phyloP scores from a whole-genome alignment of 2,888 invertebrate species.

The Steinernema carpocapsae region DNA sequence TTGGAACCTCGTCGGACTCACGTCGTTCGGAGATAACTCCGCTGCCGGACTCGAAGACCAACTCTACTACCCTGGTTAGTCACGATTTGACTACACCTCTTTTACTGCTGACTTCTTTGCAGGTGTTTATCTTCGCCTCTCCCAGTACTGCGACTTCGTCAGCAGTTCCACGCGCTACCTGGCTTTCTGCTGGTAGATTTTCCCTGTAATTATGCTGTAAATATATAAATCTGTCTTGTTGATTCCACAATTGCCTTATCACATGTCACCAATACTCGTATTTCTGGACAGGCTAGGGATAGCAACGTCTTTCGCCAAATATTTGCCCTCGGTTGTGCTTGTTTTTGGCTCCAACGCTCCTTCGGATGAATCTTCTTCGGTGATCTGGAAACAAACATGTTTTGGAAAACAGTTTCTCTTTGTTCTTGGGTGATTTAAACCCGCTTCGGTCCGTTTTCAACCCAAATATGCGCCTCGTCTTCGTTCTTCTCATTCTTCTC shows the following conservation, averaged over 20 bases:
- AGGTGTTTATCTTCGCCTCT: conserved; percentile 24
- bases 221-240: too few species aligned
- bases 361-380: too few species aligned
- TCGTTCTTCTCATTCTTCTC: background rate
- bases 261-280: too few species aligned
- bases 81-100: background rate
- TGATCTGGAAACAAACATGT: background rate
- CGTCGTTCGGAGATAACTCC: conserved; percentile 12
- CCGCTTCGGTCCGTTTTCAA: too few species aligned
- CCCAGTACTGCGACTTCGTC: conserved; percentile 13
- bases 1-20: conserved; percentile 13
- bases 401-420: conserved; percentile 1
- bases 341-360: too few species aligned
- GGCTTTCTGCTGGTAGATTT: background rate
- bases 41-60: conserved; percentile 2
- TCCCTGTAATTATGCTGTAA: too few species aligned
- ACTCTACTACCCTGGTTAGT: conserved; percentile 10
- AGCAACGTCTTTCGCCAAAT: too few species aligned
- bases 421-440: background rate
- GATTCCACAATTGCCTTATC: too few species aligned
- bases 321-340: too few species aligned
- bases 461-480: background rate
- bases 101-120: background rate
- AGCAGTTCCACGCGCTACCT: background rate
- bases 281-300: too few species aligned